Base-by-base conservation (phyloP, 2,113 vertebrate species). In the Pundamilia nyererei region DNA sequence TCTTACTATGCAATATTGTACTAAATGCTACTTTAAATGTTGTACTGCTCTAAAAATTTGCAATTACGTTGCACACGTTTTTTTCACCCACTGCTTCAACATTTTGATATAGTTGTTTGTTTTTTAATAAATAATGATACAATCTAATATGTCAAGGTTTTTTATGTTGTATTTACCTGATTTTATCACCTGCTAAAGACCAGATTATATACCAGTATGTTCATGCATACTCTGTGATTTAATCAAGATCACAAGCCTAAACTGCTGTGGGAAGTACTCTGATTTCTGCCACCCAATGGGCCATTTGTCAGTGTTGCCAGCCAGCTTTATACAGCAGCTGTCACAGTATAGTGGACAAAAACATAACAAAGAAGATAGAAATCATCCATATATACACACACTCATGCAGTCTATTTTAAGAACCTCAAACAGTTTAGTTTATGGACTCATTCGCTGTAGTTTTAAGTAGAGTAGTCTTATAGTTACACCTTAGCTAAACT, bases 271-370 rank as follows among this genome's bases (percentile, higher is more conserved):
- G 70, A 75, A n/a, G n/a, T 21, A 45, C 83, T 90, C 62, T 83
- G 87, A 87, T 85, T 70, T n/a, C 5, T 86, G 90, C 80, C 87
- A 87, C 72, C 45, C 60, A 84, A 72, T 42, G 62, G 75, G 51
- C 7, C 80, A 17, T 83, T 87, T 83, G 68, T 70, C 70, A 79
- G 51, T 85, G 84, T 80, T 53, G 2, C 53, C 54, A 82, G 2
- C 47, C 31, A 81, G 35, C 82, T 91, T 83, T 92, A 89, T 93
- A 87, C 55, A 90, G 51, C 87, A 84, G 38, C 80, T 89, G 89
- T 82, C 79, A 31, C 77, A 51, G 4, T 51, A 49, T 24, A 47
- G 15, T 38, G 14, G 31, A 87, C 31, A 29, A 24, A 85, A 75
- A 86, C 10, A 31, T 49, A 49, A 49, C 26, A 77, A 77, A n/a